A percentile compares a stretch with the other conserved stretches of the same genome.
Conservation (phyloP, 2,113 vertebrate genomes). For the Opisthocomus hoazin region DNA sequence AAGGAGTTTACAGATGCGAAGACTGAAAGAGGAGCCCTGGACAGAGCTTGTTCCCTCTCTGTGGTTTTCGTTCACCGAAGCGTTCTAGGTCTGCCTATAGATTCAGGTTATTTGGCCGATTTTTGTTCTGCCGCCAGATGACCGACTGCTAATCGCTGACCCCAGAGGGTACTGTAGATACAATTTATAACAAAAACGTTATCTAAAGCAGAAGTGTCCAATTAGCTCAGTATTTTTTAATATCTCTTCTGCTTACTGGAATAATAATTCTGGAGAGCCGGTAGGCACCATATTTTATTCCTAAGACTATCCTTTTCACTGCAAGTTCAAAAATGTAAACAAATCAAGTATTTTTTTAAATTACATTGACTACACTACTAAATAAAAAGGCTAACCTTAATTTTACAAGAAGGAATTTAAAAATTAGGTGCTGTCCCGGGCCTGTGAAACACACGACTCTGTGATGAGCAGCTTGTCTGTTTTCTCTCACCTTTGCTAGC, state of each 20-base stretch:
- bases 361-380: not conserved
- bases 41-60: not conserved
- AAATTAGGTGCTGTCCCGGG: not conserved
- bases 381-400: not conserved
- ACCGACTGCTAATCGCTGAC: not conserved
- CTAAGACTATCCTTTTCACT: not conserved
- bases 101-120: not conserved
- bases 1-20: not conserved
- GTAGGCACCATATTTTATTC: not conserved
- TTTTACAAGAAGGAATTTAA: not conserved
- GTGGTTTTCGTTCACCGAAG: not conserved
- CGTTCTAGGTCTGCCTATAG: conserved; percentile 3
- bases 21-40: conserved; percentile 2
- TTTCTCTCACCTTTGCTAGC: not conserved
- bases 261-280: not conserved
- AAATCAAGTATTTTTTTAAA: not conserved
- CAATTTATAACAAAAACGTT: not conserved
- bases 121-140: not conserved
- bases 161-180: not conserved
- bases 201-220: not conserved
- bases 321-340: not conserved
- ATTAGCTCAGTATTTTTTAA: not conserved
- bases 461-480: not conserved
- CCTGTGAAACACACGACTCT: not conserved
- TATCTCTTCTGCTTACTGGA: not conserved